Percentiles rank a stretch among this genome's conserved stretches.
These are phyloP conservation scores for zebrafish (Danio rerio) DNA, from an alignment of 2,113 vertebrate genomes.

Conservation along the genomic window DNA sequence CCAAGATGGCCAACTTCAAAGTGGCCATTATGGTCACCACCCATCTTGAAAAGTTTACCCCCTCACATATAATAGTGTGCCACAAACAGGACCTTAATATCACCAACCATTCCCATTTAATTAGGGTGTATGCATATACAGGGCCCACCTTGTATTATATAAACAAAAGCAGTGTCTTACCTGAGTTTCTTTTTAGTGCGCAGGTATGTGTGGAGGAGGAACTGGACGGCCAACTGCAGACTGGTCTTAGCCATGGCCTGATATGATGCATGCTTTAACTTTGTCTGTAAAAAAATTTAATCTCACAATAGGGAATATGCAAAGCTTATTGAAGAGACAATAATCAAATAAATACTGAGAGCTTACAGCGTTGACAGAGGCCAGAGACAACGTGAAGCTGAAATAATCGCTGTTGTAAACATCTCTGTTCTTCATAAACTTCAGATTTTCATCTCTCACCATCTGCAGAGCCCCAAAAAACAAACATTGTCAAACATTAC, in stretches of 20 bases:
- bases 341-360: not conserved
- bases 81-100: too few relatives aligned
- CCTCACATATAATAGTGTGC: too few relatives aligned
- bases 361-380: constrained; percentile 93
- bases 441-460: constrained; percentile 98
- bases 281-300: constrained; percentile 80
- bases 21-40: too few relatives aligned
- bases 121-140: too few relatives aligned
- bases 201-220: constrained; percentile 96
- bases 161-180: constrained; percentile 64
- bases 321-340: not conserved
- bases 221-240: constrained; percentile 92
- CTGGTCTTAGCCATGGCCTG: constrained; percentile 96
- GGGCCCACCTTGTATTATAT: too few relatives aligned
- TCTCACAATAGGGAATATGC: not conserved
- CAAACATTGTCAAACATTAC: not conserved
- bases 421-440: constrained; percentile 99
- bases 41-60: too few relatives aligned
- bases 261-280: constrained; percentile 93
- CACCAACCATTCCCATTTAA: too few relatives aligned
- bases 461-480: constrained; percentile 75
- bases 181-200: constrained; percentile 98
- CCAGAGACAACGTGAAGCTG: constrained; percentile 94
- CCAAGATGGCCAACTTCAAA: too few relatives aligned
- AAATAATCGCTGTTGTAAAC: constrained; percentile 98